A percentile compares a stretch with the other conserved stretches of the same genome.
Evolutionary conservation across 37 sponge, comb jelly and placozoan species (phyloP).

Genomic region (Aplysina aerophoba): DNA sequence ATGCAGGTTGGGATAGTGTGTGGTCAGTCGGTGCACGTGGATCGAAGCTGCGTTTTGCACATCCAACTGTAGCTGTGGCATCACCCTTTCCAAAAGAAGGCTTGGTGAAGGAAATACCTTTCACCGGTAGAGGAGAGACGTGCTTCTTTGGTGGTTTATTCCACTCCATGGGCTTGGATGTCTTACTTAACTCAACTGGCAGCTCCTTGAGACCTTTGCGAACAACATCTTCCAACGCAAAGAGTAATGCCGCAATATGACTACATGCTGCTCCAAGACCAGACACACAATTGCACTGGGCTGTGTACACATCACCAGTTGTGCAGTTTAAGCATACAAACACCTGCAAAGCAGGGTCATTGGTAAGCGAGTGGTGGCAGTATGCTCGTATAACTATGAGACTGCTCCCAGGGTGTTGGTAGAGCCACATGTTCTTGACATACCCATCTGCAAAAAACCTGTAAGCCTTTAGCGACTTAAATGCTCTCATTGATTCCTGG

Average conservation of each 20-base stretch:
- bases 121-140: not conserved
- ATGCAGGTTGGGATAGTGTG: no score
- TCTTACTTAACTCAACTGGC: not conserved
- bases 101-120: not conserved
- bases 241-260: conserved; percentile 2
- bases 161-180: not conserved
- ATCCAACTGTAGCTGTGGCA: no score
- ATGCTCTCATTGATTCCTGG: not conserved
- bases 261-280: conserved; percentile 4
- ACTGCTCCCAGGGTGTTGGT: not conserved
- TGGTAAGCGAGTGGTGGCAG: not conserved
- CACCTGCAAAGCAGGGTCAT: not conserved
- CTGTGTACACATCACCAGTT: not conserved
- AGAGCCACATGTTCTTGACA: not conserved
- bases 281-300: not conserved
- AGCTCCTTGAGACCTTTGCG: not conserved
- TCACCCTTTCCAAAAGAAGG: conserved; percentile 3
- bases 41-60: no score
- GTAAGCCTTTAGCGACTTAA: conserved; percentile 11
- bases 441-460: conserved; percentile 8
- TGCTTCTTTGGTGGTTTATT: conserved; percentile 1
- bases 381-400: not conserved
- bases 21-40: no score
- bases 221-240: not conserved
- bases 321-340: not conserved